Base-by-base conservation (phyloP, 2,113 vertebrate genomes). In the Leucosticte australis region DNA sequence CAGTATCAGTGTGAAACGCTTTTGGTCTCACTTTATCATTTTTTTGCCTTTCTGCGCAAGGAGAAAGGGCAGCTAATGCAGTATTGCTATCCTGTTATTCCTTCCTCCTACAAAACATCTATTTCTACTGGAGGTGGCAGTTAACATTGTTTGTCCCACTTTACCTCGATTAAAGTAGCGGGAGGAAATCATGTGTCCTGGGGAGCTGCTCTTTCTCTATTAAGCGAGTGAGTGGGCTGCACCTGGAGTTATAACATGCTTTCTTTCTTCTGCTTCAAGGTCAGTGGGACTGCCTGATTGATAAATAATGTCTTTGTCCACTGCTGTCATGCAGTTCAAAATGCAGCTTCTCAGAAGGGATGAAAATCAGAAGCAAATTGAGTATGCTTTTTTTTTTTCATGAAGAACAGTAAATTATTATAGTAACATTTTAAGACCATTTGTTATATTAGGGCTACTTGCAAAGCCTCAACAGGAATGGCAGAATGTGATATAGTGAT, bases 101-200 rank as follows among this genome's bases (percentile, higher is more conserved):
- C 74, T 86, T 44, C 80, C 92, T 95, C 79, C 64, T 93, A 90
- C 20, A 28, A 91, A 93, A 80, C 55, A 57, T 47, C 64, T 96
- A 82, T 94, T 78, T 91, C 90, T 89, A 16, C 60, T 93, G 75
- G 69, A 92, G 71, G 55, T 95, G 77, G 41, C 60, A 95, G 89
- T 90, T 96, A 93, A 89, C 67, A 71, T 87, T 97, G 47, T 96
- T 97, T 96, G 69, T 88, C 86, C 73, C 86, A 90, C 69, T 95
- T 96, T 91, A 85, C 94, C 88, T 96, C 28, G 7, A 86, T 95
- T 95, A 91, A 89, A 89, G 46, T 70, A 85, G 85, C 62, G 35
- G 94, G 92, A 97, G 94, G 91, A 93, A 97, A 82, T 95, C 33
- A 46, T 92, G 57, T 67, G 75, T 87, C 83, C 78, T 80, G 49